Evolutionary conservation across 1,140 invertebrate species (phyloP).

Genomic region (Vanessa tameamea): DNA sequence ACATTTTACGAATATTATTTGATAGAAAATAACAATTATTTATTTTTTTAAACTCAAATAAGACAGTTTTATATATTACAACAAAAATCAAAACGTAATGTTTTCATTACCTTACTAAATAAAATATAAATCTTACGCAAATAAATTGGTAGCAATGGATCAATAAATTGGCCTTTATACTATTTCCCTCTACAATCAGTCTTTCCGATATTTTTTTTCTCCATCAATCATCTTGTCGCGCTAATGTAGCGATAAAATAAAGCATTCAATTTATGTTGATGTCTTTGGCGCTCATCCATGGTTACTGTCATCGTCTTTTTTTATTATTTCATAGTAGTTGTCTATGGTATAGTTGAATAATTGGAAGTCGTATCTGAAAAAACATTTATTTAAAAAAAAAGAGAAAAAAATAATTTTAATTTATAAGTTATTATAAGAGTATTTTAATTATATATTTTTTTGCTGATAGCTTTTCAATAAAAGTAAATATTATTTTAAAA

Average conservation of each 20-base stretch:
- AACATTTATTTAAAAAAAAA: slow-evolving; percentile 7
- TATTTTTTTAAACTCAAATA: no score
- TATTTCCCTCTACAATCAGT: slow-evolving; percentile 54
- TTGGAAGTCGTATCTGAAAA: slow-evolving; percentile 90
- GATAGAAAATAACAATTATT: no score
- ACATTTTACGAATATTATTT: no score
- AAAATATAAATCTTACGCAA: not conserved
- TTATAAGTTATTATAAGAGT: no score
- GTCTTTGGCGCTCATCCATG: slow-evolving; percentile 55
- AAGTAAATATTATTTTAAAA: no score
- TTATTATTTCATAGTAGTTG: slow-evolving; percentile 86
- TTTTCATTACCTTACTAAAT: not conserved
- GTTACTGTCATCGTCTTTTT: slow-evolving; percentile 73
- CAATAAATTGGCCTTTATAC: slow-evolving; percentile 51
- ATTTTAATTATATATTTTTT: no score
- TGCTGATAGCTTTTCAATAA: no score
- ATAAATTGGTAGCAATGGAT: slow-evolving; percentile 38
- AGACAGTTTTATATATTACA: no score
- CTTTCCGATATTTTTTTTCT: slow-evolving; percentile 44
- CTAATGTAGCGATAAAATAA: slow-evolving; percentile 32
- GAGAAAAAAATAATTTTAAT: no score
- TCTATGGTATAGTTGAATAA: slow-evolving; percentile 90
- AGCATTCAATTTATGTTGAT: slow-evolving; percentile 20
- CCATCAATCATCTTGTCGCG: slow-evolving; percentile 30
- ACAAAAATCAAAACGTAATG: no score